Base-by-base conservation (phyloP, 2,888 invertebrate genomes). In the Mycalesis mineus region DNA sequence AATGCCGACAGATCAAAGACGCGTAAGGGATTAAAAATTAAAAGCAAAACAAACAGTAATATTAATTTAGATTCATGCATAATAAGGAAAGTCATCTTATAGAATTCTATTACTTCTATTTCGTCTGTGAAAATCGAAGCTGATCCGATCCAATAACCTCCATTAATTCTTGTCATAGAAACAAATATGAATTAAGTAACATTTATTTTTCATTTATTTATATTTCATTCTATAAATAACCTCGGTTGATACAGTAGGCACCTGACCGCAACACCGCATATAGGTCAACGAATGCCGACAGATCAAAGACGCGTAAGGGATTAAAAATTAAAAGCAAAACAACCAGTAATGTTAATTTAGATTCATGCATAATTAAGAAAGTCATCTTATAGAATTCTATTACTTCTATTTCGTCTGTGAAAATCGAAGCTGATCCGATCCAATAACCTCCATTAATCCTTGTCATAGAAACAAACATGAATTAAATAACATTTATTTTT, bases 261-360 rank as follows among this genome's bases (percentile, higher is more conserved):
- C 48, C 48, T 49, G 49, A 49, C 49, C 49, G 22, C 39, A 37
- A 36, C 17, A 13, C 49, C 49, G n/a, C 13, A 49, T 49, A 7
- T 49, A 49, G 49, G 49, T 49, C 49, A 49, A 39, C 49, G 17
- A 40, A 50, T 40, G 39, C 50, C 1, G 42, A 11, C 11, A 49
- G 11, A 49, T 49, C 49, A 49, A 49, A 49, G 49, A 13, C 49
- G 49, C 36, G 7, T 28, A 39, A 39, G 37, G 22, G n/a, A n/a
- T n/a, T n/a, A n/a, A n/a, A n/a, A n/a, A 37, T 37, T 49, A 49
- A 49, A 49, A 49, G 28, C 37, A 13, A 49, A 37, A 49, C 37
- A 49, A 22, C 5, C 37, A 8, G 29, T 13, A 44, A 28, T 22
- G 7, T 37, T 39, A 28, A 39, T 49, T 37, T 49, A 49, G 49